Percentiles rank a stretch among this genome's conserved stretches.
phyloP scores from a whole-genome alignment of 37 sponge, comb jelly and placozoan species.

The Axinella damicornis region DNA sequence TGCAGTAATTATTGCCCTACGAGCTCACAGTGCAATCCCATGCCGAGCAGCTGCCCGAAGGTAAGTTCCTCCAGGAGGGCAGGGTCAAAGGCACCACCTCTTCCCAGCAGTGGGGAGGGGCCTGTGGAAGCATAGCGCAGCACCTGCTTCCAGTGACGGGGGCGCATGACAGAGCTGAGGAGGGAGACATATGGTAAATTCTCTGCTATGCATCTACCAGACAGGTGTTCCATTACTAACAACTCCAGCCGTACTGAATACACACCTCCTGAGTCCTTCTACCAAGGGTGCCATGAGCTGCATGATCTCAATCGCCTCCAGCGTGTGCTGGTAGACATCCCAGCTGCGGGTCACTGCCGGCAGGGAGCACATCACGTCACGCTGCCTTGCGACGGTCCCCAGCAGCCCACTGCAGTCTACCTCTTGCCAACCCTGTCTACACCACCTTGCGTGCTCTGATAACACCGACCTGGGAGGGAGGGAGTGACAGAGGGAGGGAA shows the following conservation, averaged over 20 bases:
- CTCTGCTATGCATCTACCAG: neutral
- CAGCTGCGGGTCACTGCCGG: slow-evolving; percentile 13
- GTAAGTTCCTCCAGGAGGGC: slow-evolving; percentile 52
- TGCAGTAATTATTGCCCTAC: no score
- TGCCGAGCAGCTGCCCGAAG: slow-evolving; percentile 47
- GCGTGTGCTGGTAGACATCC: slow-evolving; percentile 46
- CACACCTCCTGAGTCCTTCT: slow-evolving; percentile 33
- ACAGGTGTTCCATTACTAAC: neutral
- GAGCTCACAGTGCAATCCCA: slow-evolving; percentile 60
- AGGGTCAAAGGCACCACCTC: slow-evolving; percentile 43
- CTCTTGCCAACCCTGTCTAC: slow-evolving; percentile 39
- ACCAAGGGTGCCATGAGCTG: slow-evolving; percentile 31
- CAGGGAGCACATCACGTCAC: slow-evolving; percentile 37
- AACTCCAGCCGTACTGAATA: no score
- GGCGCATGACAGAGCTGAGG: slow-evolving; percentile 75
- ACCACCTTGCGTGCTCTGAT: slow-evolving; percentile 50
- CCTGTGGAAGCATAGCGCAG: slow-evolving; percentile 35
- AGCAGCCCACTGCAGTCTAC: slow-evolving; percentile 45
- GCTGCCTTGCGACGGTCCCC: slow-evolving; percentile 35
- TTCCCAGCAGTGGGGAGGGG: slow-evolving; percentile 13
- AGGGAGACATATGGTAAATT: neutral
- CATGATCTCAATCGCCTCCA: neutral
- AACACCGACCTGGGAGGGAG: slow-evolving; percentile 25
- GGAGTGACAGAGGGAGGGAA: neutral
- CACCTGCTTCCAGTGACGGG: slow-evolving; percentile 98